A percentile compares a stretch with the other conserved stretches of the same genome.
These are phyloP conservation scores for Rhinichthys klamathensis DNA, from an alignment of 2,113 vertebrate species.

Conservation along the genomic window DNA sequence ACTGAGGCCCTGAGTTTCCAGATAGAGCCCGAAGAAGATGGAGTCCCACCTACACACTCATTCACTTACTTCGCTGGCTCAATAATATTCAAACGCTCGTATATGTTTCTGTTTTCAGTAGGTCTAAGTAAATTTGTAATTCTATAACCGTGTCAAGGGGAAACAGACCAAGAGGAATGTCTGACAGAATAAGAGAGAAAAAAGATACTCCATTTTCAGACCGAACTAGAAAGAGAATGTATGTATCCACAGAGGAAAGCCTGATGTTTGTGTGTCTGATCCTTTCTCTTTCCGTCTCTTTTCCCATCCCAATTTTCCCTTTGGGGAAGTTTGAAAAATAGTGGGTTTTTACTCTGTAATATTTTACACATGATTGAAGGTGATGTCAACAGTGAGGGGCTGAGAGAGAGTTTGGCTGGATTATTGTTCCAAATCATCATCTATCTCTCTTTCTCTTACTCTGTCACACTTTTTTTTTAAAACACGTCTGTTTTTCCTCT, in stretches of 20 bases:
- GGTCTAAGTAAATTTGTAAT: slow-evolving; percentile 41
- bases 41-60: slow-evolving; percentile 62
- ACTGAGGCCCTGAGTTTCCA: slow-evolving; percentile 50
- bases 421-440: slow-evolving; percentile 66
- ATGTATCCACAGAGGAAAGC: slow-evolving; percentile 51
- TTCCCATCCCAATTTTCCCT: slow-evolving; percentile 47
- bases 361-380: slow-evolving; percentile 73
- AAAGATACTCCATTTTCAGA: slow-evolving; percentile 38
- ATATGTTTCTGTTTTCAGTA: slow-evolving; percentile 26
- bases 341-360: slow-evolving; percentile 60
- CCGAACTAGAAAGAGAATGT: slow-evolving; percentile 32
- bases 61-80: slow-evolving; percentile 30
- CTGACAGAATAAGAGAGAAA: slow-evolving; percentile 14
- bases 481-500: slow-evolving; percentile 51
- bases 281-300: slow-evolving; percentile 52
- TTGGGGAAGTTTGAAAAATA: slow-evolving; percentile 69
- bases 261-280: slow-evolving; percentile 66
- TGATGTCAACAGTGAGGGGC: slow-evolving; percentile 63
- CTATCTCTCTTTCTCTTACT: slow-evolving; percentile 1
- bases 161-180: background rate
- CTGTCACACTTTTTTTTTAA: background rate
- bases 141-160: background rate
- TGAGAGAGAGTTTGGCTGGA: slow-evolving; percentile 63
- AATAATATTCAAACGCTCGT: background rate
- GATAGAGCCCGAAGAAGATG: slow-evolving; percentile 51